phyloP scores from a whole-genome alignment of 2,797 vertebrate species.

The Poecilia gillii region DNA sequence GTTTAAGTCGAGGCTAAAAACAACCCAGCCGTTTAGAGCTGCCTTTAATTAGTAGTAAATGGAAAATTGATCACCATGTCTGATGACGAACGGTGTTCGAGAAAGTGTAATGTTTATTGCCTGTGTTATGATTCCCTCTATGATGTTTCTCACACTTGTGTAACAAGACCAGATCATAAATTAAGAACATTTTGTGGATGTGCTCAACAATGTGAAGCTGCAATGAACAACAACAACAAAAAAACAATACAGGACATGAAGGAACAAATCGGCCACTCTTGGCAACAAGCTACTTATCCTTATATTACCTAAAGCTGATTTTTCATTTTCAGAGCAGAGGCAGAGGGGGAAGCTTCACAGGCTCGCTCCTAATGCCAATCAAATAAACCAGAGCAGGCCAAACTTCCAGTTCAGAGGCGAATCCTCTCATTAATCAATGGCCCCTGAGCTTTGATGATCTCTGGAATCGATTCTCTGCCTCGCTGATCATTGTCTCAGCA shows the following conservation, averaged over 20 bases:
- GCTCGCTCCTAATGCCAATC: constrained; percentile 62
- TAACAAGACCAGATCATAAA: not conserved
- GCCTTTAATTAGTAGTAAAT: no score
- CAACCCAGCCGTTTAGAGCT: no score
- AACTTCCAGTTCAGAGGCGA: constrained; percentile 43
- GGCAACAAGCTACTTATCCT: not conserved
- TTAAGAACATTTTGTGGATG: not conserved
- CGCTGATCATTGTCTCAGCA: constrained; percentile 65
- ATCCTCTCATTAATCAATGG: constrained; percentile 67
- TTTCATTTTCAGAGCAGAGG: constrained; percentile 30
- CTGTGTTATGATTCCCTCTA: no score
- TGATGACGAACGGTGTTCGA: no score
- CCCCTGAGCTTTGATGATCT: constrained; percentile 67
- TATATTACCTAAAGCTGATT: not conserved
- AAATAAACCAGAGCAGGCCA: constrained; percentile 52
- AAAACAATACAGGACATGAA: not conserved
- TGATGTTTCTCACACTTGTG: not conserved
- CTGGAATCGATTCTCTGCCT: constrained; percentile 62
- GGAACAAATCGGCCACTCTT: not conserved
- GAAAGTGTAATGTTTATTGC: no score
- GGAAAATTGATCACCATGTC: no score
- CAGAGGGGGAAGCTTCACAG: constrained; percentile 18
- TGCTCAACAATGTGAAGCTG: not conserved
- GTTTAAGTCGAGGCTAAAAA: no score
- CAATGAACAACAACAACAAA: not conserved